Conservation (phyloP, 2,797 vertebrate genomes). For the Pangasius sanitwongsei region DNA sequence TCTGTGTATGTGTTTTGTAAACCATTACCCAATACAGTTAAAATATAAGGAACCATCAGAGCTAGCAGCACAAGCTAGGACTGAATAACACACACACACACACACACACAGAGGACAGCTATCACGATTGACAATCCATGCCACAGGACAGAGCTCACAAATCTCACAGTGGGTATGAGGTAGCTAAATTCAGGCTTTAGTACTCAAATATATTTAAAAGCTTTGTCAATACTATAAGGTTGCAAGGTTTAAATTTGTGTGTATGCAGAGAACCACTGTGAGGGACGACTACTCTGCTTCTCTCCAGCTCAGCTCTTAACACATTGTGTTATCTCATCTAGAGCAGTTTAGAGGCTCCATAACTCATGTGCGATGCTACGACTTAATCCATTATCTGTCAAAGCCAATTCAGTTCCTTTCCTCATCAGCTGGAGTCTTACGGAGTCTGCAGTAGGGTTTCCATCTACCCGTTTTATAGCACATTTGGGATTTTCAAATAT, state of each 20-base stretch:
- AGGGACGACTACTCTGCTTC: background rate
- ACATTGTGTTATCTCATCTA: background rate
- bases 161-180: background rate
- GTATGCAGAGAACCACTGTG: background rate
- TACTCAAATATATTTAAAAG: slow-evolving; percentile 20
- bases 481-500: background rate
- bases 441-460: background rate
- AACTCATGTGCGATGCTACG: background rate
- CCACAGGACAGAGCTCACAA: background rate
- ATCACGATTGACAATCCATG: background rate
- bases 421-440: background rate
- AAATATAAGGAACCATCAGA: slow-evolving; percentile 61
- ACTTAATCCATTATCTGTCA: background rate
- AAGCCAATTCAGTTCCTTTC: background rate
- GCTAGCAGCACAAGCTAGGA: background rate
- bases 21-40: slow-evolving; percentile 57
- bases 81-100: background rate
- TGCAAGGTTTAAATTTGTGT: background rate
- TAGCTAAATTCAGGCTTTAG: background rate
- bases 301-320: slow-evolving; percentile 15
- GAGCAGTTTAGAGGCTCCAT: background rate
- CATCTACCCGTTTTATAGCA: background rate
- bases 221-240: background rate
- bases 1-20: slow-evolving; percentile 18
- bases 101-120: no score